phyloP scores from a whole-genome alignment of 2,888 invertebrate genomes.

The Scrobipalpa costella region DNA sequence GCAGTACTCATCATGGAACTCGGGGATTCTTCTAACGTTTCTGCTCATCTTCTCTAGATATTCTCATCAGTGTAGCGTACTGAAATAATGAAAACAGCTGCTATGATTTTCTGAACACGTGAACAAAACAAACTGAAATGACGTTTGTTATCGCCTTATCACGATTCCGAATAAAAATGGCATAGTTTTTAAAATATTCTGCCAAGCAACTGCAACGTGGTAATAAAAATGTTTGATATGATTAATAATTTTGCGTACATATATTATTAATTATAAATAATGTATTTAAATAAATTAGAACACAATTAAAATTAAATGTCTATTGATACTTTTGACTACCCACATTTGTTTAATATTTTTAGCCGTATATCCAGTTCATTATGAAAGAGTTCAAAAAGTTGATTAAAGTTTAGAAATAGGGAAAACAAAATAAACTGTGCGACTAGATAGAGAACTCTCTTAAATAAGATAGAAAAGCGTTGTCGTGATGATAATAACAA shows the following conservation, averaged over 20 bases:
- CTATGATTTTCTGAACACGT: conserved; percentile 34
- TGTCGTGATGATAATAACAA: too few species aligned
- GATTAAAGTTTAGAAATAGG: too few species aligned
- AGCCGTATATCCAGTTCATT: too few species aligned
- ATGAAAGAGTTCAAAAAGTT: too few species aligned
- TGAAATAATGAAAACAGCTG: conserved; percentile 63
- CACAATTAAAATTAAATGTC: background rate
- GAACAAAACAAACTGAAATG: conserved; percentile 21
- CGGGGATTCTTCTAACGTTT: conserved; percentile 67
- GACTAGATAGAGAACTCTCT: too few species aligned
- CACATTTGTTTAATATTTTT: too few species aligned
- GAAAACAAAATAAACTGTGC: too few species aligned
- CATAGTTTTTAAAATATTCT: conserved; percentile 20
- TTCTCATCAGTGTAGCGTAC: conserved; percentile 68
- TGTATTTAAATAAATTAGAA: background rate
- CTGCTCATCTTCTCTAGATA: conserved; percentile 72
- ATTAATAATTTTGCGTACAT: too few species aligned
- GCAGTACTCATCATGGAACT: conserved; percentile 75
- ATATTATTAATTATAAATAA: background rate
- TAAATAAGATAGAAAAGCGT: too few species aligned
- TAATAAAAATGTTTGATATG: background rate
- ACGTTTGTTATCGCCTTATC: conserved; percentile 25
- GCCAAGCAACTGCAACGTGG: background rate
- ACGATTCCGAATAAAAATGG: background rate
- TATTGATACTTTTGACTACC: background rate